phyloP scores from a whole-genome alignment of 2,113 vertebrate species.

The Siniperca chuatsi region DNA sequence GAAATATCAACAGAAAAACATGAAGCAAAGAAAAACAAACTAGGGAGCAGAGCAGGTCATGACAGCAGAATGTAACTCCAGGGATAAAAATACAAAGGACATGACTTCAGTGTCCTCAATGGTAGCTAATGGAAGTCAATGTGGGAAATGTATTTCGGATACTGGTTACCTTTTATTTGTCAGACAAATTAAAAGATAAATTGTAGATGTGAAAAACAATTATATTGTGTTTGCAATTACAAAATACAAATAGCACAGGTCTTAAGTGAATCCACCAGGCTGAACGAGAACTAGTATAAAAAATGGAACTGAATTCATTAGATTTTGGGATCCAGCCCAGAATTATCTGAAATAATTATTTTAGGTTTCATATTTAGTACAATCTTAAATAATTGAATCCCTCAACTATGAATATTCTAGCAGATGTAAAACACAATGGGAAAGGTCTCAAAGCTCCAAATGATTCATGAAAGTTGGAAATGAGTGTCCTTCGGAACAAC shows the following conservation, averaged over 20 bases:
- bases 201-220: neutral
- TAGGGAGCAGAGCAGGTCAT: no score
- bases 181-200: neutral
- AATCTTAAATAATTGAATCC: neutral
- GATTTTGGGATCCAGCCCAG: neutral
- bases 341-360: neutral
- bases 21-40: no score
- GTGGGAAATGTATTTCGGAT: neutral
- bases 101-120: neutral
- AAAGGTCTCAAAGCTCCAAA: neutral
- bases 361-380: neutral
- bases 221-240: neutral
- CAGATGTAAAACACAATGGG: neutral
- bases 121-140: neutral
- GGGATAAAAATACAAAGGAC: no score
- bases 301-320: neutral
- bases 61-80: no score
- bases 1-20: no score
- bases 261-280: neutral
- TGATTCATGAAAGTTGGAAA: neutral
- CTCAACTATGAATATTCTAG: neutral
- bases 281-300: neutral
- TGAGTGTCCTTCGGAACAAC: conserved; percentile 3
- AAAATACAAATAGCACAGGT: neutral
- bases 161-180: neutral